phyloP scores from a whole-genome alignment of 53 echinoderm and acorn worm genomes.

The Paracentrotus lividus region DNA sequence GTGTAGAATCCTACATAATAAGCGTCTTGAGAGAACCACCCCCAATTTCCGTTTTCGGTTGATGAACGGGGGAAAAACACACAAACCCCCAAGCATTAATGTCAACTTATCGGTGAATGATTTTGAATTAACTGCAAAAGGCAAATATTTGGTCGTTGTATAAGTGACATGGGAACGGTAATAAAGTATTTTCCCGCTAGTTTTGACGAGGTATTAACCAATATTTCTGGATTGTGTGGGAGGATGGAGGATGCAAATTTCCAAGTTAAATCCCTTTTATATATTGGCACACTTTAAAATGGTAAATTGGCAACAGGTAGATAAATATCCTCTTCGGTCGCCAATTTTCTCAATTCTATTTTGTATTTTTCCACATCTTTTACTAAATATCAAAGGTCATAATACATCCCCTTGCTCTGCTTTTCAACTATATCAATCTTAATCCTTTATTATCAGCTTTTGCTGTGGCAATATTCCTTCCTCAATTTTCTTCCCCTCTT shows the following conservation, averaged over 20 bases:
- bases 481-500: not conserved
- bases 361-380: not conserved
- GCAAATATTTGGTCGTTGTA: not conserved
- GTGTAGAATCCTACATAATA: not conserved
- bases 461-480: not conserved
- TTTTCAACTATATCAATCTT: not conserved
- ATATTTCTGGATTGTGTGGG: not conserved
- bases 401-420: not conserved
- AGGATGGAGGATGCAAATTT: not conserved
- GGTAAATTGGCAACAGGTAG: not conserved
- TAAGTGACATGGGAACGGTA: not conserved
- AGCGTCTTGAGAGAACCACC: not conserved
- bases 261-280: not conserved
- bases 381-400: not conserved
- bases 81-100: not conserved
- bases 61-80: not conserved
- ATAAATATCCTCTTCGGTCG: not conserved
- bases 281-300: not conserved
- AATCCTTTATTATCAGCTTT: not conserved
- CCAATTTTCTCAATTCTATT: not conserved
- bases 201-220: not conserved
- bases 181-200: not conserved
- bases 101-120: conserved; percentile 17
- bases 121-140: conserved; percentile 10
- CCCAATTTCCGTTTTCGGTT: not conserved